Evolutionary conservation across 1,140 invertebrate genomes (phyloP).

Genomic region (Drosophila ohnishii): DNA sequence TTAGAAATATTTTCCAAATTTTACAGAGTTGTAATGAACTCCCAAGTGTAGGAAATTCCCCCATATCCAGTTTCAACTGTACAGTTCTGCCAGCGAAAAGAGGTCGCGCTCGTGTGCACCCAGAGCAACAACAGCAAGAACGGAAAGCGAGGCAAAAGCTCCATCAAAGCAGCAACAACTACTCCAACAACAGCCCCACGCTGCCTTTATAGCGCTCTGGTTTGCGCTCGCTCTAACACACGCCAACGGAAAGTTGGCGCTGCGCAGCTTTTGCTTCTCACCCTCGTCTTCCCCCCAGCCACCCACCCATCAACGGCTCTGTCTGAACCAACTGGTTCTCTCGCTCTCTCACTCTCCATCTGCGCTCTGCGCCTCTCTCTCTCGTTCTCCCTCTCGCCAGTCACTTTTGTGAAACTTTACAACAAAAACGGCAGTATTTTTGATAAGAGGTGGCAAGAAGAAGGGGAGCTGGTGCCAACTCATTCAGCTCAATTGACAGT

Average conservation of each 20-base stretch:
- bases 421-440: slow-evolving; percentile 43
- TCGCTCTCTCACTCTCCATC: slow-evolving; percentile 42
- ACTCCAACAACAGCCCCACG: slow-evolving; percentile 48
- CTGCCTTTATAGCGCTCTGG: slow-evolving; percentile 65
- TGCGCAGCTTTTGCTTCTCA: slow-evolving; percentile 53
- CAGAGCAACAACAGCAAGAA: slow-evolving; percentile 50
- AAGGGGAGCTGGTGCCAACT: slow-evolving; percentile 46
- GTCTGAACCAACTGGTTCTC: slow-evolving; percentile 42
- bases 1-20: not conserved
- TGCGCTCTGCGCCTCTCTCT: slow-evolving; percentile 38
- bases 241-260: slow-evolving; percentile 63
- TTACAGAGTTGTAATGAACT: not conserved
- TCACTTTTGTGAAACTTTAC: slow-evolving; percentile 26
- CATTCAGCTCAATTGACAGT: slow-evolving; percentile 80
- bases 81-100: slow-evolving; percentile 59
- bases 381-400: slow-evolving; percentile 34
- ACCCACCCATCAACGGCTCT: not conserved
- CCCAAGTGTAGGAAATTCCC: slow-evolving; percentile 22
- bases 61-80: slow-evolving; percentile 61
- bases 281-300: not conserved
- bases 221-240: slow-evolving; percentile 78
- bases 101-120: slow-evolving; percentile 79
- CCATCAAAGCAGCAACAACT: slow-evolving; percentile 32
- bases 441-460: slow-evolving; percentile 41
- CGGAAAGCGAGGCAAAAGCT: slow-evolving; percentile 29